Evolutionary conservation across 2,113 vertebrate species (phyloP), one percentile per base, ranked within the genome.

Genomic region (Microtus montanus): DNA sequence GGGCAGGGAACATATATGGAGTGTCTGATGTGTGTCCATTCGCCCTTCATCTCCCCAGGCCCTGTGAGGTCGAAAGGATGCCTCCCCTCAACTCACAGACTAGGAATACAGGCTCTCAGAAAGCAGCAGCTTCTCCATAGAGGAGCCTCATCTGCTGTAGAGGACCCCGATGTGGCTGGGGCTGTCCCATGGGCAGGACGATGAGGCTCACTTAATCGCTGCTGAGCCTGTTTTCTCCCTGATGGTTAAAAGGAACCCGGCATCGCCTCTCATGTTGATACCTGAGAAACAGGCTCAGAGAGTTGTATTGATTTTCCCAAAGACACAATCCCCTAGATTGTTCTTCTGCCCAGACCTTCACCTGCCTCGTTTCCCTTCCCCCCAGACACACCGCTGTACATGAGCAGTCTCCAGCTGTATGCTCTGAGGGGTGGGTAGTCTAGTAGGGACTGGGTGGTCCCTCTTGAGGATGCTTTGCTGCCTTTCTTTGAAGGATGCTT

Each of bases 341-440:
- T 20, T n/a, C 47, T 44, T 24, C 4, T 1, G 38, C 4, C 14
- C 58, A 19, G n/a, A 20, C n/a, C 1, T 7, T 28, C 28, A 1
- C 30, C 13, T 44, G 3, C 80, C 2, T 13, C 1, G 22, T 0
- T 61, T 24, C 17, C 1, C 8, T 10, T 15, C 4, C 54, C 17
- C 1, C 11, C 17, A 44, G 12, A 17, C 28, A 22, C 26, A 12
- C 87, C n/a, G 3, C 87, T 47, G 28, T 14, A 4, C 54, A n/a
- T 2, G 49, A 6, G 4, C 28, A 64, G 30, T 64, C 74, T 64
- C 30, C 47, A 47, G 58, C 44, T 13, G 6, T 3, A 47, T 12
- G 30, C 7, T 17, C 61, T 58, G 58, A 12, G 28, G 47, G 44
- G 15, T 13, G 13, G 11, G 4, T 28, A 30, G 13, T 47, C 47